Evolutionary conservation across 64 coral and sea anemone genomes (phyloP).

Genomic region (Dendrophyllia cribrosa): DNA sequence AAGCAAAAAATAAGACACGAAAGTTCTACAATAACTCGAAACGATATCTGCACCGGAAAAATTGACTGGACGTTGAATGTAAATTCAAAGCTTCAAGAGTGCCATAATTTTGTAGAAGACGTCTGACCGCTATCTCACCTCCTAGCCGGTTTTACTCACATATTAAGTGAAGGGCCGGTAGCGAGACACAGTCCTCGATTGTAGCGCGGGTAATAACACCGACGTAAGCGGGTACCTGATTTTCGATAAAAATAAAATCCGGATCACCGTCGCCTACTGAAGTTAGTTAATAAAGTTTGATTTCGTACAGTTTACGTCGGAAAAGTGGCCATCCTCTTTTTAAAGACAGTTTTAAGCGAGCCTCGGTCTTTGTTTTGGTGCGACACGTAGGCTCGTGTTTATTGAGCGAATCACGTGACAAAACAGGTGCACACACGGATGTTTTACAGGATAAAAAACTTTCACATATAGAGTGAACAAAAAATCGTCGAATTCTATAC

Average conservation of each 20-base stretch:
- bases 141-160: too few relatives aligned
- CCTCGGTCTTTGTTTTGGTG: background rate
- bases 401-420: background rate
- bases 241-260: background rate
- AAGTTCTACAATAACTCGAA: too few relatives aligned
- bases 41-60: background rate
- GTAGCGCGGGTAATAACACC: background rate
- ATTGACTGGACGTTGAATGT: background rate
- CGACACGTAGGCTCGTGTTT: conserved; percentile 10
- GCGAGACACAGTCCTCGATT: background rate
- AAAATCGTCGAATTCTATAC: too few relatives aligned
- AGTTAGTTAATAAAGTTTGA: conserved; percentile 8
- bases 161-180: too few relatives aligned
- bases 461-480: too few relatives aligned
- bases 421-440: background rate
- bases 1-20: too few relatives aligned
- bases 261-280: background rate
- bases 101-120: background rate
- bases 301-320: conserved; percentile 13
- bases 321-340: conserved; percentile 1
- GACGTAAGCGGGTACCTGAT: background rate
- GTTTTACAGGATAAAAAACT: background rate
- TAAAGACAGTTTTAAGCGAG: background rate
- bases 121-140: background rate
- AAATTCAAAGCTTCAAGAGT: conserved; percentile 2